Percentiles rank a stretch among this genome's conserved stretches.
phyloP scores from a whole-genome alignment of 2,113 vertebrate species.

The Aleadryas rufinucha region DNA sequence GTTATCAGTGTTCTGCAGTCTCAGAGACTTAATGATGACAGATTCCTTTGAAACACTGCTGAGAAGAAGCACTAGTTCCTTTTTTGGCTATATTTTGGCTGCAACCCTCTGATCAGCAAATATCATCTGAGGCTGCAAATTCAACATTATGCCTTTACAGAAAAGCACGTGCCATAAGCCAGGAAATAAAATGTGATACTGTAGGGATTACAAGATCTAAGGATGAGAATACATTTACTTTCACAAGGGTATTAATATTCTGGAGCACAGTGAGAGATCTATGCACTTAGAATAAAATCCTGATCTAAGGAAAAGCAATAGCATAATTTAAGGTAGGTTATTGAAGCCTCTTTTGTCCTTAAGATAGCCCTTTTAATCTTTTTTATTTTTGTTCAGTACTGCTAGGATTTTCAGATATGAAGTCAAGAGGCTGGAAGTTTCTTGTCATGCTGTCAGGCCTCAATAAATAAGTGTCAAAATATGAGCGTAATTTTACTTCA shows the following conservation, averaged over 20 bases:
- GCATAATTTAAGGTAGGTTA: neutral
- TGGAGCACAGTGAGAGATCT: neutral
- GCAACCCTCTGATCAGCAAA: neutral
- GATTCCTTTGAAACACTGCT: neutral
- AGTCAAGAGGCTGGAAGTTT: neutral
- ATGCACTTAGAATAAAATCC: neutral
- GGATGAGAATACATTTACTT: neutral
- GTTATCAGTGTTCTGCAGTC: neutral
- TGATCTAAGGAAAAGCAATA: neutral
- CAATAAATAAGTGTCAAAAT: neutral
- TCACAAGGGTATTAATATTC: neutral
- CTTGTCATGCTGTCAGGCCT: neutral
- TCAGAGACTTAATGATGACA: neutral
- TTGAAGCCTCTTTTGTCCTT: neutral
- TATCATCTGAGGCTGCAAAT: neutral
- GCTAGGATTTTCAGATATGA: neutral
- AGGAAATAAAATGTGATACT: neutral
- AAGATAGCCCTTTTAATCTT: neutral
- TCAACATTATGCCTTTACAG: neutral
- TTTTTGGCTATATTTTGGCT: neutral
- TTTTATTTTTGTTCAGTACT: neutral
- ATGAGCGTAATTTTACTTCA: neutral
- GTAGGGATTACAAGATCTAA: neutral
- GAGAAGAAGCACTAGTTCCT: neutral
- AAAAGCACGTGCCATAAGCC: neutral